Base-by-base conservation (phyloP, 2,113 vertebrate genomes). In the Poicephalus meyeri region DNA sequence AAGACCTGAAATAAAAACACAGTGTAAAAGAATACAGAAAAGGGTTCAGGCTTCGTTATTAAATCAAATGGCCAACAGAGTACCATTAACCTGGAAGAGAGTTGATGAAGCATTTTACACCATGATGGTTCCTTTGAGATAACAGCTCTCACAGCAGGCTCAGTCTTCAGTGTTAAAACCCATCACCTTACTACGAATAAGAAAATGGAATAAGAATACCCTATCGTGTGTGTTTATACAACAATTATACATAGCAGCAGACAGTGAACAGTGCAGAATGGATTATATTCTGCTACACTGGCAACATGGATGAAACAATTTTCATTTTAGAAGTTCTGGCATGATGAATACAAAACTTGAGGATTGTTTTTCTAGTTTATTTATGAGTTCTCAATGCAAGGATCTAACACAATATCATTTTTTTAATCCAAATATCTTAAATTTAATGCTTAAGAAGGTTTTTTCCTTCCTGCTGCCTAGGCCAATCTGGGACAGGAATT, bases 71-170 rank as follows among this genome's bases (percentile, higher is more conserved):
- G n/a, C 31, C 60, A 9, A 60, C 42, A 85, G 41, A 83, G 21
- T 46, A 69, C 23, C 71, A 66, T 70, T 63, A 79, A 78, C 91
- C 60, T 91, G 81, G 71, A 86, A 93, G 9, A 88, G 24, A 85
- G 14, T 0, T 85, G 49, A 80, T 42, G 85, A 93, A 89, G 53
- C 26, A 53, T 74, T 91, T 96, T 86, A 72, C 8, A 64, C 16
- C 19, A 82, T 69, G 58, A 91, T 87, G 74, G 42, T 52, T 95
- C 72, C 80, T 92, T 76, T 70, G 80, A 86, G 80, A 69, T 89
- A 95, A 69, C 37, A 77, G 15, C 26, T 79, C 49, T 93, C 79
- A 95, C 83, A 89, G 24, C 21, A 88, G 23, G 19, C 73, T 88
- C 80, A 71, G 68, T 53, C 55, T 79, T 83, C 20, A 53, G 26